Evolutionary conservation across 1,140 invertebrate genomes (phyloP).

Genomic region (Zeugodacus cucurbitae): DNA sequence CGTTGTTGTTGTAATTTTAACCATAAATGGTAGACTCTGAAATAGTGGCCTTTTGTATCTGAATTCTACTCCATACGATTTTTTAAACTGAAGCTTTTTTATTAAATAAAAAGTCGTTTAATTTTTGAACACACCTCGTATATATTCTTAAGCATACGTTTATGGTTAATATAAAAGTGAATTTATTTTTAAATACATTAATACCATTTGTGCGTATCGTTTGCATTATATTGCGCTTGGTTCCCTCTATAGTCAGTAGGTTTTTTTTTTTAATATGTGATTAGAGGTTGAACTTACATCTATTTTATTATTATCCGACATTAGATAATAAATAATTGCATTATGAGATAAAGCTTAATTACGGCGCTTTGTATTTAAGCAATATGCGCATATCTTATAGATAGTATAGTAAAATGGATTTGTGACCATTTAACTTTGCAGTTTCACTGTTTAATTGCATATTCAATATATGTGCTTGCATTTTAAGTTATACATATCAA

Average conservation of each 20-base stretch:
- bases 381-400: neutral
- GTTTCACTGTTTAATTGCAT: neutral
- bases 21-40: too few relatives aligned
- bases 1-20: too few relatives aligned
- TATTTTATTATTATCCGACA: neutral
- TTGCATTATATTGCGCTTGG: neutral
- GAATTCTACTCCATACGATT: too few relatives aligned
- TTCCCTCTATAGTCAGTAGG: neutral
- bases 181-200: neutral
- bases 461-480: neutral
- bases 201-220: constrained; percentile 29
- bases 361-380: neutral
- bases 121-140: neutral
- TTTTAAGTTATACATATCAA: neutral
- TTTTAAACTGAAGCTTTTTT: too few relatives aligned
- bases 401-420: neutral
- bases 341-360: neutral
- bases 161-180: neutral
- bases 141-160: neutral
- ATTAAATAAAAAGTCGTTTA: too few relatives aligned
- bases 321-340: neutral
- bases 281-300: neutral
- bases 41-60: too few relatives aligned
- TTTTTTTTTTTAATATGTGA: neutral
- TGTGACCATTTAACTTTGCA: neutral